Evolutionary conservation across 1,140 invertebrate species (phyloP).

Genomic region (Drosophila tani): DNA sequence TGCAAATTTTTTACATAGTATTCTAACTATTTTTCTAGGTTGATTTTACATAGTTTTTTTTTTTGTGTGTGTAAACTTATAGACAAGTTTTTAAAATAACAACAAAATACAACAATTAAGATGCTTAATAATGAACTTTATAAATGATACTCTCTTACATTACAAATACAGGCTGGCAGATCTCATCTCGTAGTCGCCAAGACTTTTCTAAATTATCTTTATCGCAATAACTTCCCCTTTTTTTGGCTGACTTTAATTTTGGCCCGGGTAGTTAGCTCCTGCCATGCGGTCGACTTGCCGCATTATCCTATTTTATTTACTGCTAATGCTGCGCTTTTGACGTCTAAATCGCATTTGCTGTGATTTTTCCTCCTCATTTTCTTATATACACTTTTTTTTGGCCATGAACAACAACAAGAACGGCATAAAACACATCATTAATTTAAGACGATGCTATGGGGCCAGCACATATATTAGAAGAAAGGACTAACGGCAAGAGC

Average conservation of each 20-base stretch:
- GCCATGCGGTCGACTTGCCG: constrained; percentile 75
- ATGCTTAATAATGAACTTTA: fast-evolving
- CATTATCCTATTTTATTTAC: constrained; percentile 83
- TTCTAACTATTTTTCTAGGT: too few species aligned
- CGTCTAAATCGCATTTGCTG: constrained; percentile 76
- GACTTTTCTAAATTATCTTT: neutral
- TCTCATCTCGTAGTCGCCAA: neutral
- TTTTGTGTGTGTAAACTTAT: too few species aligned
- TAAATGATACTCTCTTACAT: too few species aligned
- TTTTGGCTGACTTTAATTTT: constrained; percentile 23
- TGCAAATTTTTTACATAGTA: too few species aligned
- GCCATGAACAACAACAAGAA: constrained; percentile 28
- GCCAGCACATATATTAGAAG: constrained; percentile 32
- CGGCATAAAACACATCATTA: constrained; percentile 81
- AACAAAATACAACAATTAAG: neutral
- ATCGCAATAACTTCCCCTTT: neutral
- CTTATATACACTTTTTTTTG: constrained; percentile 25
- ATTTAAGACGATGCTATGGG: constrained; percentile 72
- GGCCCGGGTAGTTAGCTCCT: constrained; percentile 29
- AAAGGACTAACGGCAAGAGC: constrained; percentile 22
- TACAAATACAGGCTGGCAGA: neutral
- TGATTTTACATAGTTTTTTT: too few species aligned
- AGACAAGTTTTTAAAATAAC: neutral
- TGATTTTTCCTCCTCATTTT: constrained; percentile 62
- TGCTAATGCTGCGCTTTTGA: constrained; percentile 81